Percentiles rank a stretch among this genome's conserved stretches.
Conservation (phyloP, 2,888 invertebrate species). For the Pseudolycoriella hygida region DNA sequence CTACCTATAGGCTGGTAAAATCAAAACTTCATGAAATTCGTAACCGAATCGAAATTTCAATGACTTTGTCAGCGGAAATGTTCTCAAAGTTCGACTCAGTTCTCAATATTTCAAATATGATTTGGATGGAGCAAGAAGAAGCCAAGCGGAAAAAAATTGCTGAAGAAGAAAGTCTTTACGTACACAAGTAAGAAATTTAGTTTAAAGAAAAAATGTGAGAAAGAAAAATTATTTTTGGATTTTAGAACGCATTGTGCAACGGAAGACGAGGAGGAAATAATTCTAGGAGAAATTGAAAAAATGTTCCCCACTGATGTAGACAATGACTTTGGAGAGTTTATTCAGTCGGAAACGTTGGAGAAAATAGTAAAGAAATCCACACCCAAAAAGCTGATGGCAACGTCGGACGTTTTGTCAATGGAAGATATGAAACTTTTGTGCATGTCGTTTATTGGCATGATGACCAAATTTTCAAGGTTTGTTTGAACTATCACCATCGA, state of each 20-base stretch:
- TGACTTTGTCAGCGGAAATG: constrained; percentile 28
- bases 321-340: constrained; percentile 50
- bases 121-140: constrained; percentile 63
- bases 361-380: constrained; percentile 18
- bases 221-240: constrained; percentile 2
- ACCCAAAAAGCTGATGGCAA: constrained; percentile 10
- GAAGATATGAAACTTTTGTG: constrained; percentile 16
- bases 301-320: constrained; percentile 53
- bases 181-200: constrained; percentile 37
- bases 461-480: constrained; percentile 18
- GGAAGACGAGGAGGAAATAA: constrained; percentile 49
- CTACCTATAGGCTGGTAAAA: constrained; percentile 50
- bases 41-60: constrained; percentile 41
- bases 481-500: not conserved
- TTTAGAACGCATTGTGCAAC: constrained; percentile 42
- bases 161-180: constrained; percentile 62
- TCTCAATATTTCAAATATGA: constrained; percentile 40
- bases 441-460: constrained; percentile 20
- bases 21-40: constrained; percentile 49
- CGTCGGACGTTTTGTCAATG: constrained; percentile 5
- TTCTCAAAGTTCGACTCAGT: constrained; percentile 35
- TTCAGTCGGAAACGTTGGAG: constrained; percentile 33
- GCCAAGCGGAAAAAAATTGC: constrained; percentile 44
- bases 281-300: constrained; percentile 42
- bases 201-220: too few species aligned